Conservation (phyloP, 2,113 vertebrate species). For the Eurystomus gularis region DNA sequence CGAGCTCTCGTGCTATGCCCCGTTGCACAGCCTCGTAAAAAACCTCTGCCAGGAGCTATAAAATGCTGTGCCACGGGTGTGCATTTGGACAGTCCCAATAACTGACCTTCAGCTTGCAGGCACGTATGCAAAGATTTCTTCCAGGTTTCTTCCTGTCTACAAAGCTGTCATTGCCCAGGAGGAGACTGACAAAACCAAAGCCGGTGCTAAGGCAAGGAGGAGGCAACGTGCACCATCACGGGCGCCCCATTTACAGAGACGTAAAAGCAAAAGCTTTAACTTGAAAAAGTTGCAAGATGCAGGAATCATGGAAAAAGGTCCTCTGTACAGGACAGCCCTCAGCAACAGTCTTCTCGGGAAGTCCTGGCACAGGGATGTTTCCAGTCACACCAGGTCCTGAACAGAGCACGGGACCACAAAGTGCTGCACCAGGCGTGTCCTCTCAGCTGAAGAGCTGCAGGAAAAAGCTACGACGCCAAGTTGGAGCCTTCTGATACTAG, state of each 20-base stretch:
- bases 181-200: neutral
- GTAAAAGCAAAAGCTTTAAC: neutral
- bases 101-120: neutral
- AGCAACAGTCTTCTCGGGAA: neutral
- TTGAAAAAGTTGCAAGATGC: neutral
- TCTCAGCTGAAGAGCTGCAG: neutral
- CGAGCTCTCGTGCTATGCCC: neutral
- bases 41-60: neutral
- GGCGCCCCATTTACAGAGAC: fast-evolving
- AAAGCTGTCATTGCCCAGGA: neutral
- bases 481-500: neutral
- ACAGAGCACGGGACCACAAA: neutral
- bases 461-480: neutral
- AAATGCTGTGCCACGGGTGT: fast-evolving
- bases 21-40: neutral
- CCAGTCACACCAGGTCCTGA: neutral
- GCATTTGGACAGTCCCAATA: fast-evolving
- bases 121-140: fast-evolving
- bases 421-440: neutral
- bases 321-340: neutral
- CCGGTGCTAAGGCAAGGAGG: fast-evolving
- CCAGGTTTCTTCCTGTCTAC: neutral
- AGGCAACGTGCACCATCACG: fast-evolving
- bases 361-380: fast-evolving
- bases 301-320: fast-evolving